These are phyloP conservation scores for Calliscelio sp. DNA, from an alignment of 2,888 invertebrate genomes.

Conservation along the genomic window DNA sequence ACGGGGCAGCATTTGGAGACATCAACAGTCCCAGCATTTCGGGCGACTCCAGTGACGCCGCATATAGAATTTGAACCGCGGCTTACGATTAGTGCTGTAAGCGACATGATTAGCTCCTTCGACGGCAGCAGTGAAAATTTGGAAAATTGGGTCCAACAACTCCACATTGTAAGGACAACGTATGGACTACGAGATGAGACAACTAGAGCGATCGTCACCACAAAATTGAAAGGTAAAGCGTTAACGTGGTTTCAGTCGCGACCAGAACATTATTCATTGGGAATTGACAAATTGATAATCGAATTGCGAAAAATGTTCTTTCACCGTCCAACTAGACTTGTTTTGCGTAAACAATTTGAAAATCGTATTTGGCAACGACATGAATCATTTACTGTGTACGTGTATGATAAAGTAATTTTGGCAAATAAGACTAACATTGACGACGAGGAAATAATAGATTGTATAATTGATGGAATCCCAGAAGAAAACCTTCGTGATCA, in stretches of 20 bases:
- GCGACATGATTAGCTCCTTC: not conserved
- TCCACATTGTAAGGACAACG: conserved; percentile 30
- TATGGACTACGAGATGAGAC: conserved; percentile 49
- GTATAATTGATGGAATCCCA: conserved; percentile 66
- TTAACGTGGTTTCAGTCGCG: conserved; percentile 66
- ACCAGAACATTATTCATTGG: conserved; percentile 46
- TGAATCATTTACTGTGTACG: conserved; percentile 10
- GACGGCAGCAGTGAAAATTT: conserved; percentile 33
- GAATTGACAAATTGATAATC: conserved; percentile 40
- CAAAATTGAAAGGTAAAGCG: conserved; percentile 67
- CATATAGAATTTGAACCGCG: too few relatives aligned
- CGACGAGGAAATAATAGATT: conserved; percentile 64
- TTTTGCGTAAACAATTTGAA: too few relatives aligned
- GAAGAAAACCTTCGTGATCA: conserved; percentile 58
- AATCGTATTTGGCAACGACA: not conserved
- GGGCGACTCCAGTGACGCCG: not conserved
- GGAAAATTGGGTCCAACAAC: conserved; percentile 48
- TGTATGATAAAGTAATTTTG: conserved; percentile 49
- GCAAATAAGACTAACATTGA: conserved; percentile 58
- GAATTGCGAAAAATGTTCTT: conserved; percentile 52
- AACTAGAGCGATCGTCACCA: conserved; percentile 22
- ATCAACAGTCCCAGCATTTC: not conserved
- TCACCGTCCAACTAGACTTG: too few relatives aligned
- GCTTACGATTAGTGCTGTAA: not conserved
- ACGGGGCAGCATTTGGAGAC: too few relatives aligned